Conservation (phyloP, 2,113 vertebrate species). For the Corythornis cristatus region DNA sequence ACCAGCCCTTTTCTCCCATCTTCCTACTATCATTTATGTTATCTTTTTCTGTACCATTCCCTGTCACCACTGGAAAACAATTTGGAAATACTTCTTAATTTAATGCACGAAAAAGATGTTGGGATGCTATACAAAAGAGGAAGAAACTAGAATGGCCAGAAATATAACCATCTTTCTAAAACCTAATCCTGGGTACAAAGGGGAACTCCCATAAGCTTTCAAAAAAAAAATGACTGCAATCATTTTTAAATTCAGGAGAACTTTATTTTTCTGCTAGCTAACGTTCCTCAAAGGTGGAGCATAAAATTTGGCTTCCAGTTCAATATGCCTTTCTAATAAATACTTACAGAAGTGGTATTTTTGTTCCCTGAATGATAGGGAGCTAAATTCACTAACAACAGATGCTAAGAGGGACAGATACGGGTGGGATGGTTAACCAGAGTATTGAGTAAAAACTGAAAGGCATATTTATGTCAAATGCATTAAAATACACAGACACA, state of each 20-base stretch:
- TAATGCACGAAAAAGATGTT: not conserved
- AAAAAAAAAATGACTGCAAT: not conserved
- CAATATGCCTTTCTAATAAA: not conserved
- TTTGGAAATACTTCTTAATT: not conserved
- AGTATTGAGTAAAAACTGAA: not conserved
- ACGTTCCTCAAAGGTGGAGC: not conserved
- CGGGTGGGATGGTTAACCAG: no score
- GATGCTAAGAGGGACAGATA: not conserved
- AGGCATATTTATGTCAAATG: not conserved
- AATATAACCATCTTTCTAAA: not conserved
- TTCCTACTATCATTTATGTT: not conserved
- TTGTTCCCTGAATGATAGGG: not conserved
- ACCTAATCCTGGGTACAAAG: not conserved
- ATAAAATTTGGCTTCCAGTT: not conserved
- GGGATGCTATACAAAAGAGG: not conserved
- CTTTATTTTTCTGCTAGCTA: constrained; percentile 15
- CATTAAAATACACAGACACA: not conserved
- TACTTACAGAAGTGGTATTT: not conserved
- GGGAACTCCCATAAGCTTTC: not conserved
- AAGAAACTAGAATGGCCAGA: not conserved
- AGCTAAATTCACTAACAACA: not conserved
- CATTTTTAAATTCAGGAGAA: not conserved
- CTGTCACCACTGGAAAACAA: not conserved
- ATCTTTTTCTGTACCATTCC: not conserved
- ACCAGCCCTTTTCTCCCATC: not conserved